Evolutionary conservation across 2,113 vertebrate species (phyloP), one percentile per base, ranked within the genome.

Genomic region (Sorex fumeus): DNA sequence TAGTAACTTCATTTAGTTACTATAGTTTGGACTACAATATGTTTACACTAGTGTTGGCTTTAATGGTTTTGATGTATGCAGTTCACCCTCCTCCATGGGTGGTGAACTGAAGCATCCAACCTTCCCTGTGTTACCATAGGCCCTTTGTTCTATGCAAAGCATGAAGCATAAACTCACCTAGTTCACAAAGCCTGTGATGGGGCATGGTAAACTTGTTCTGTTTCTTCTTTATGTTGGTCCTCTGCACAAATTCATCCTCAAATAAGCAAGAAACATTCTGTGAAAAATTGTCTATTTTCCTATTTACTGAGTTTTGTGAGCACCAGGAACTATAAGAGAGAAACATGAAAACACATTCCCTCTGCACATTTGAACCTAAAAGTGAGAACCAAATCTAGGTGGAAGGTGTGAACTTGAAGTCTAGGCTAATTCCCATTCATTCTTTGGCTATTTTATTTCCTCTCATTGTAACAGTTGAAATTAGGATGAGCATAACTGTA

Each of bases 331-430:
- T 4, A 9, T 0, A 1, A 13, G 2, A 4, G 67, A 80, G 34
- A 50, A 64, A 16, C 53, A 0, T 2, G 28, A 18, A 0, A 0
- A 0, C 6, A 0, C 1, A 10, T 69, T 30, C 0, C 5, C 1
- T 36, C 36, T 50, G 4, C 15, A 27, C 25, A 6, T 0, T 43
- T 11, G 2, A 47, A 21, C 2, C 25, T 74, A 19, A 10, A 6
- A 1, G 1, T 47, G 18, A 30, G 25, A 23, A 28, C 32, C 27
- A 27, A 43, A 6, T 36, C 15, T 76, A 8, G 1, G 30, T 7
- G 36, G 1, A 18, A 8, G 4, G 7, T 70, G 0, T 34, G 62
- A 80, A 30, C 77, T 78, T 60, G 25, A 7, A n/a, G 2, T 64
- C 8, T 1, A 64, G 36, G 8, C 7, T 71, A 47, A 67, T 64